Evolutionary conservation across 2,888 invertebrate species (phyloP).

Genomic region (Panopea generosa): DNA sequence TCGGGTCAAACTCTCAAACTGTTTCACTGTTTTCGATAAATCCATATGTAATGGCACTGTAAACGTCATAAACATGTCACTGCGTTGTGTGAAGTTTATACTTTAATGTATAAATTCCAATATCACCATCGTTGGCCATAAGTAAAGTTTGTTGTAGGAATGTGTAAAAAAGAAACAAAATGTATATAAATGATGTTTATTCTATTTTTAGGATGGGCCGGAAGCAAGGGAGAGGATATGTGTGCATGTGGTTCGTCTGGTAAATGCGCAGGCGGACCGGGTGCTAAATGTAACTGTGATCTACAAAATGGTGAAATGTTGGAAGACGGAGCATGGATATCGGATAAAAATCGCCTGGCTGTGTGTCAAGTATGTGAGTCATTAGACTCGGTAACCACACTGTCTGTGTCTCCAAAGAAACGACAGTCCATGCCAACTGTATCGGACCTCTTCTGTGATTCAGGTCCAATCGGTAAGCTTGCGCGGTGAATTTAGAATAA

Average conservation of each 20-base stretch:
- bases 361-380: slow-evolving; percentile 64
- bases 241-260: slow-evolving; percentile 77
- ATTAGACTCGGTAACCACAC: slow-evolving; percentile 39
- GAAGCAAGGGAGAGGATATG: slow-evolving; percentile 61
- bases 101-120: too few species aligned
- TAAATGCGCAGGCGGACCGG: slow-evolving; percentile 66
- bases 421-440: slow-evolving; percentile 28
- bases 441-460: slow-evolving; percentile 55
- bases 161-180: too few species aligned
- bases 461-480: slow-evolving; percentile 55
- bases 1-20: too few species aligned
- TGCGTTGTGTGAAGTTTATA: too few species aligned
- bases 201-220: slow-evolving; percentile 69
- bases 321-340: slow-evolving; percentile 56
- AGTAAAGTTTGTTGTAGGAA: too few species aligned
- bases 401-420: neutral
- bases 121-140: too few species aligned
- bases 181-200: too few species aligned
- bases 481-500: too few species aligned
- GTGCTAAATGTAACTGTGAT: slow-evolving; percentile 74
- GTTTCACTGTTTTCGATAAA: too few species aligned
- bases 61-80: too few species aligned
- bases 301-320: slow-evolving; percentile 43
- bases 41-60: too few species aligned
- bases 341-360: slow-evolving; percentile 46